These are phyloP conservation scores for Euphydryas editha DNA, from an alignment of 2,888 invertebrate species.

Conservation along the genomic window DNA sequence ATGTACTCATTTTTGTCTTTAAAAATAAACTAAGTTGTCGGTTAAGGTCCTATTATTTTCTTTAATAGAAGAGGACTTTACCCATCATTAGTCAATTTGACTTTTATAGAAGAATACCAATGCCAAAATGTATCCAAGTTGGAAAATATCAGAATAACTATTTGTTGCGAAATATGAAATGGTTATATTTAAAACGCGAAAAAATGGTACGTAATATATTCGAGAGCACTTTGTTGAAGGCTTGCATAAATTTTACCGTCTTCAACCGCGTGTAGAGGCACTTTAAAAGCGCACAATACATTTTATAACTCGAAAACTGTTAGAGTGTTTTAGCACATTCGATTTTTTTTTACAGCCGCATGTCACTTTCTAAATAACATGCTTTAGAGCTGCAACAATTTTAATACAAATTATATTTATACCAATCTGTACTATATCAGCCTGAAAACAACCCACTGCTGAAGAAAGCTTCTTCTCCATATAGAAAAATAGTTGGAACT, in stretches of 20 bases:
- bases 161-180: background rate
- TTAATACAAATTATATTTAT: too few relatives aligned
- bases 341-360: background rate
- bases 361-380: background rate
- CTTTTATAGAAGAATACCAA: too few relatives aligned
- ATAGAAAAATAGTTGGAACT: too few relatives aligned
- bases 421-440: too few relatives aligned
- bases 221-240: constrained; percentile 4
- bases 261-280: constrained; percentile 10
- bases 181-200: background rate
- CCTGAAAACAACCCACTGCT: too few relatives aligned
- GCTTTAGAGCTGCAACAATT: too few relatives aligned
- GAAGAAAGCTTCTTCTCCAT: too few relatives aligned
- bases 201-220: constrained; percentile 2
- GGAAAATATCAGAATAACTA: background rate
- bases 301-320: constrained; percentile 4
- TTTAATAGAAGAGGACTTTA: too few relatives aligned
- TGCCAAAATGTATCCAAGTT: background rate
- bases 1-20: too few relatives aligned
- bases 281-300: constrained; percentile 4
- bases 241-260: constrained; percentile 11
- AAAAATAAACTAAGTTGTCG: too few relatives aligned
- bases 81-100: too few relatives aligned
- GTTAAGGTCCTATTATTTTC: too few relatives aligned
- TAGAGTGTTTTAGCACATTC: background rate